Evolutionary conservation across 2,888 invertebrate genomes (phyloP), one percentile per base, ranked within the genome.

Genomic region (Nemotelus nigrinus): DNA sequence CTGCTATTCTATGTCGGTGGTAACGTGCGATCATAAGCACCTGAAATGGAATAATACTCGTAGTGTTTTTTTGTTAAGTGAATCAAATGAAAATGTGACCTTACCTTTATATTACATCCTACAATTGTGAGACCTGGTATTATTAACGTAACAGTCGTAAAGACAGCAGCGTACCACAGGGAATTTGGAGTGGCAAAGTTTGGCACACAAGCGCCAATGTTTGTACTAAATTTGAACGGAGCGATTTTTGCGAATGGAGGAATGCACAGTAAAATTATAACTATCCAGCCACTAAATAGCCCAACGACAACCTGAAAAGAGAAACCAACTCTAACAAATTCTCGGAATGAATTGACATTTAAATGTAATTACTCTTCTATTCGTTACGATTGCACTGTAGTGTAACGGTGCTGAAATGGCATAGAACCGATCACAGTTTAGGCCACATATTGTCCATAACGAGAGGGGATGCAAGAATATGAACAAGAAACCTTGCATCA

Each of bases 1-100:
- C 93, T 47, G 94, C 94, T 81, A 95, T 95, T 78, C 94, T 90
- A 84, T 95, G 94, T 4, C 94, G 90, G 83, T 95, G 95, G 85
- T 94, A 93, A 0, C 91, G 88, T 6, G 91, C 91, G 78, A 91
- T 91, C 83, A 91, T 90, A 71, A 91, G 87, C 72, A 91, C 91
- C 88, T 88, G 82, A 41, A 64, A 64, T 25, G 25, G 25, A 25
- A 25, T 25, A 25, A 25, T 25, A 25, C 25, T 25, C 25, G 25
- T 25, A 25, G 25, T 25, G 25, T 25, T 25, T 25, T 25, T 25
- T 25, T 25, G 25, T 25, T 25, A 25, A 25, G 25, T 25, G 25
- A 41, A 71, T 48, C 60, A 44, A 72, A 6, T 7, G 6, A 64
- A 44, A 64, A 8, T 44, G 64, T 6, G n/a, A 53, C 79, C 82